Percentiles rank a stretch among this genome's conserved stretches.
Conservation (phyloP, 2,888 invertebrate genomes). For the Lycophotia porphyrea region DNA sequence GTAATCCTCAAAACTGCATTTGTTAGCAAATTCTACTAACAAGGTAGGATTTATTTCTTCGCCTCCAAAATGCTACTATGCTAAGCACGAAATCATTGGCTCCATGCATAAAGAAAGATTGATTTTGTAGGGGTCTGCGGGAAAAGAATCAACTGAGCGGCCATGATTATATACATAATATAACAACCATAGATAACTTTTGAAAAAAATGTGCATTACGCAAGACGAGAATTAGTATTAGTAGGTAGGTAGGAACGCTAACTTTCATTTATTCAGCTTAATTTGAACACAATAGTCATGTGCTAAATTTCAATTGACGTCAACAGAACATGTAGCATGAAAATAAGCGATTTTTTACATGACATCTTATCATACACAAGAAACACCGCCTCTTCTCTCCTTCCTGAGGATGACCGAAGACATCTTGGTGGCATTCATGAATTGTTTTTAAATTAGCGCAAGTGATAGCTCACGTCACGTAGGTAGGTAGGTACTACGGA, state of each 20-base stretch:
- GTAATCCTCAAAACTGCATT: not conserved
- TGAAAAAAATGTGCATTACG: not conserved
- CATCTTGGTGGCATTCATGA: too few relatives aligned
- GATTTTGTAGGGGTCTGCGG: not conserved
- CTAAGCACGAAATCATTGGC: not conserved
- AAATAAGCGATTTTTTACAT: slow-evolving; percentile 37
- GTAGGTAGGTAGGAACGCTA: not conserved
- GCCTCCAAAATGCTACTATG: not conserved
- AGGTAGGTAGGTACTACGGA: too few relatives aligned
- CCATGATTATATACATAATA: not conserved
- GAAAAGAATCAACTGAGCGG: not conserved
- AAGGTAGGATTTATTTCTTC: not conserved
- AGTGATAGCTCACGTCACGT: too few relatives aligned
- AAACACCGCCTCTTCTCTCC: too few relatives aligned
- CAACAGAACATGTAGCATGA: slow-evolving; percentile 32
- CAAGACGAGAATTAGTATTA: not conserved
- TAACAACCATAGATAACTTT: not conserved
- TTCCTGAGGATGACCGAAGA: too few relatives aligned
- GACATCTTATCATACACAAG: slow-evolving; percentile 44
- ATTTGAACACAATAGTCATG: slow-evolving; percentile 44
- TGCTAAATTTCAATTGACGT: slow-evolving; percentile 40
- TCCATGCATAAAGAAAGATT: not conserved
- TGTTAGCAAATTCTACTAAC: not conserved
- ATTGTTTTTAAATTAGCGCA: too few relatives aligned
- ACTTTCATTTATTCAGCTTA: slow-evolving; percentile 22